These are phyloP conservation scores for Miichthys miiuy DNA, from an alignment of 2,797 vertebrate species.

Conservation along the genomic window DNA sequence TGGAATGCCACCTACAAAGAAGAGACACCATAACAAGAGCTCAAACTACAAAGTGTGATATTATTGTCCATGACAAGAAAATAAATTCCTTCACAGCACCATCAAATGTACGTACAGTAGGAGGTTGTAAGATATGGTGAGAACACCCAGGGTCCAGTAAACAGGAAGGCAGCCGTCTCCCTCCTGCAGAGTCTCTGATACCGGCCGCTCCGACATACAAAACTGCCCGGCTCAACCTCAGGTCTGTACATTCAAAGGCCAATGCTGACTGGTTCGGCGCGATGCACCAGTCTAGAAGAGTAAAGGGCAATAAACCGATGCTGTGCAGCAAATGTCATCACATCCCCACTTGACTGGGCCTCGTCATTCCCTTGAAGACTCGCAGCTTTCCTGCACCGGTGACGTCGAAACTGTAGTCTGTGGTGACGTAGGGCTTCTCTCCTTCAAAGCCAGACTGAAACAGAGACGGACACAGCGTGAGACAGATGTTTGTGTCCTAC, in stretches of 20 bases:
- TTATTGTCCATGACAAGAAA: constrained; percentile 49
- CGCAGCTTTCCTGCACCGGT: constrained; percentile 90
- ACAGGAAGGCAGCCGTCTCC: constrained; percentile 15
- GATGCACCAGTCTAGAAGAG: constrained; percentile 22
- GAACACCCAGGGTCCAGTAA: constrained; percentile 3
- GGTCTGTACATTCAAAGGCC: constrained; percentile 70
- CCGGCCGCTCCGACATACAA: constrained; percentile 16
- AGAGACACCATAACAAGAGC: constrained; percentile 52
- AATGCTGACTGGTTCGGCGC: constrained; percentile 26
- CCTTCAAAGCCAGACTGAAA: constrained; percentile 87
- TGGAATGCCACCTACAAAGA: constrained; percentile 65
- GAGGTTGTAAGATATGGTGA: constrained; percentile 9
- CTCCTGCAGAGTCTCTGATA: constrained; percentile 38
- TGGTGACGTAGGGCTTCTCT: constrained; percentile 91
- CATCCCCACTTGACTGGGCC: constrained; percentile 71
- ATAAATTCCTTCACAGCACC: constrained; percentile 34
- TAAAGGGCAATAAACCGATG: constrained; percentile 33
- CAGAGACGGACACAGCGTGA: constrained; percentile 2
- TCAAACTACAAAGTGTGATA: constrained; percentile 39
- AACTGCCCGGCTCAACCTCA: constrained; percentile 20
- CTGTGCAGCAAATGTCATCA: constrained; percentile 45
- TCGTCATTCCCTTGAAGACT: constrained; percentile 81
- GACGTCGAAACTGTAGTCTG: constrained; percentile 92
- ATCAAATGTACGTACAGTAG: constrained; percentile 25
- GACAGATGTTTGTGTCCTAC: background rate